These are phyloP conservation scores for Porites lobata DNA, from an alignment of 92 coral and sea anemone genomes.

Conservation along the genomic window DNA sequence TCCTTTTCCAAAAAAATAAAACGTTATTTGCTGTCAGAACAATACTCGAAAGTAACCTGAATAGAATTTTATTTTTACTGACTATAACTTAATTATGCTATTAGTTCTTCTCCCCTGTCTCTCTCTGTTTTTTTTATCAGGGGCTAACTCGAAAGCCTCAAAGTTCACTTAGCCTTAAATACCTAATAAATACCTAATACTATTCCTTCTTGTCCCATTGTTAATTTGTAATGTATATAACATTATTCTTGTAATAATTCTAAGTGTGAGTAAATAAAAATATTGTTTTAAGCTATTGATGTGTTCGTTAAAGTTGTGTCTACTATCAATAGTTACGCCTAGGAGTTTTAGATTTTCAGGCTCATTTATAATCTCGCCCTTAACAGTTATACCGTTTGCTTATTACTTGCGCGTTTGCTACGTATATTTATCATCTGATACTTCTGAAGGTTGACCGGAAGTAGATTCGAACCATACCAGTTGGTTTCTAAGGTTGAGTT, in stretches of 20 bases:
- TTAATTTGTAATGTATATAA: too few species aligned
- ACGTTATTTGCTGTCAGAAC: neutral
- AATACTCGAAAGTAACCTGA: too few species aligned
- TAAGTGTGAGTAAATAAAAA: too few species aligned
- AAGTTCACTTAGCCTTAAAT: neutral
- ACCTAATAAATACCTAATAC: neutral
- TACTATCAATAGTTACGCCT: constrained; percentile 24
- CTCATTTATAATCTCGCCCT: constrained; percentile 10
- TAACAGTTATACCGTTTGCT: constrained; percentile 8
- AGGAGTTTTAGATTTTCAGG: constrained; percentile 5
- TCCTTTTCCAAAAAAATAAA: constrained; percentile 14
- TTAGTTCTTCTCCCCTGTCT: neutral
- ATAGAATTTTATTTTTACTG: neutral
- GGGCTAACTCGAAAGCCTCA: constrained; percentile 1
- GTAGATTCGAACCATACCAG: constrained; percentile 50
- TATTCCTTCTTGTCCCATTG: neutral
- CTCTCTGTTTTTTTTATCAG: neutral
- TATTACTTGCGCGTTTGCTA: constrained; percentile 2
- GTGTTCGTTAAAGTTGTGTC: too few species aligned
- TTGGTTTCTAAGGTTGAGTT: constrained; percentile 23
- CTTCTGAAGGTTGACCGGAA: constrained; percentile 19
- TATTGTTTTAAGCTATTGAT: constrained; percentile 3
- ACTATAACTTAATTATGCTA: neutral
- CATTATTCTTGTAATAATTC: too few species aligned
- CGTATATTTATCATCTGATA: constrained; percentile 9